These are phyloP conservation scores for Andricus grossulariae DNA, from an alignment of 1,140 invertebrate species.

Conservation along the genomic window DNA sequence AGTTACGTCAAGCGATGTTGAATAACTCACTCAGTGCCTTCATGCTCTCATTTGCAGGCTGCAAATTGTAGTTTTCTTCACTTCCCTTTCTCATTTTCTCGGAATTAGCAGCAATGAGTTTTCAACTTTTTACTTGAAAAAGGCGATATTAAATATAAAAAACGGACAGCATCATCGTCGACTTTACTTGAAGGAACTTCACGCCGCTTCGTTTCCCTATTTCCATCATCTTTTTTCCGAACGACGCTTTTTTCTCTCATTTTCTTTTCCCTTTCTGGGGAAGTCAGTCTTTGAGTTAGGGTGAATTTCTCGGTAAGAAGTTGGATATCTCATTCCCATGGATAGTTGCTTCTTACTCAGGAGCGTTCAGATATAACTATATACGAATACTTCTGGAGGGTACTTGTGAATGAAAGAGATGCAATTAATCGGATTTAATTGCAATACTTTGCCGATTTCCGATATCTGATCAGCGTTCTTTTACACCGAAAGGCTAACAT, in stretches of 20 bases:
- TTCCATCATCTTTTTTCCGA: neutral
- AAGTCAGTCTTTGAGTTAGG: neutral
- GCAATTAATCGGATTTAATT: slow-evolving; percentile 18
- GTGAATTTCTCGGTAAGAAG: neutral
- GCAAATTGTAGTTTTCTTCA: neutral
- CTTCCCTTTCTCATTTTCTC: too few species aligned
- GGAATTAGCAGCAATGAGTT: too few species aligned
- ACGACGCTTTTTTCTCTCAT: neutral
- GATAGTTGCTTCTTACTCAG: neutral
- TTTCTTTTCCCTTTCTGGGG: neutral
- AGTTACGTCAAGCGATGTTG: slow-evolving; percentile 3
- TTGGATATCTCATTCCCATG: slow-evolving; percentile 1
- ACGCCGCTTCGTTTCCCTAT: neutral
- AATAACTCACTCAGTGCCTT: neutral
- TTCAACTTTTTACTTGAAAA: too few species aligned
- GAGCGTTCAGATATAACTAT: neutral
- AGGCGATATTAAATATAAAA: too few species aligned
- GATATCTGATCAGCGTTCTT: slow-evolving; percentile 7
- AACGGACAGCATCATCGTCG: too few species aligned
- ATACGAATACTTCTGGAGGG: neutral
- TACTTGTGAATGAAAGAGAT: neutral
- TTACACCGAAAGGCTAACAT: neutral
- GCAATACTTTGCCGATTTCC: slow-evolving; percentile 11
- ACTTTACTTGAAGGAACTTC: too few species aligned
- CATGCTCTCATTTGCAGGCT: neutral